Base-by-base conservation (phyloP, 2,797 vertebrate genomes). In the Poecilia velifera region DNA sequence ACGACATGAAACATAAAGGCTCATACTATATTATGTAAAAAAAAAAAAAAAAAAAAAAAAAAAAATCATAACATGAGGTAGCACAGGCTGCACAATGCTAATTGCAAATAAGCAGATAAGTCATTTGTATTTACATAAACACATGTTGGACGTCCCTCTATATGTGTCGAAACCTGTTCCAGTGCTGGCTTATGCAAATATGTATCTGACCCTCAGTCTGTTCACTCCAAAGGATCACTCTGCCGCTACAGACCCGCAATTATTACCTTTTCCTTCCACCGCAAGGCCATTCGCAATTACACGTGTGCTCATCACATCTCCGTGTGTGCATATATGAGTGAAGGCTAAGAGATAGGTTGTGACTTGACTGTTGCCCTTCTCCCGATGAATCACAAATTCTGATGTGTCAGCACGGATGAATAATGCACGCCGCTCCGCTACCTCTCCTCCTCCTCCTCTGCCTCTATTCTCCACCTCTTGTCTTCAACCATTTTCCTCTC, bases 331-430 rank as follows among this genome's bases (percentile, higher is more conserved):
- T 72, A 45, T 70, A 82, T 90, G 91, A 93, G 85, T 89, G 91
- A 92, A 90, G 88, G 88, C 90, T 76, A 77, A 86, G 80, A 84
- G 87, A 93, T 90, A 28, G 84, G 85, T 88, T 91, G 83, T 92
- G 93, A 94, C 93, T 93, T 93, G 92, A 94, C 92, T 92, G 94
- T 93, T 94, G 94, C 90, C 93, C 93, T 95, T 94, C 92, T 91
- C 80, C 84, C 89, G 87, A 93, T 94, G 94, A 94, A 95, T 95
- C 94, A 94, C 84, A 93, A 87, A 91, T 95, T 93, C 82, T 93
- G 91, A 92, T 94, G 93, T 94, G 93, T 95, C 94, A 95, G 94
- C 94, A 93, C 84, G 87, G 88, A 95, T 95, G 92, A 95, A 95
- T 95, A 94, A 95, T 95, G 93, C 92, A 94, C 92, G 86, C 87